Conservation (phyloP, 2,113 vertebrate genomes). For the Oreamnos americanus region DNA sequence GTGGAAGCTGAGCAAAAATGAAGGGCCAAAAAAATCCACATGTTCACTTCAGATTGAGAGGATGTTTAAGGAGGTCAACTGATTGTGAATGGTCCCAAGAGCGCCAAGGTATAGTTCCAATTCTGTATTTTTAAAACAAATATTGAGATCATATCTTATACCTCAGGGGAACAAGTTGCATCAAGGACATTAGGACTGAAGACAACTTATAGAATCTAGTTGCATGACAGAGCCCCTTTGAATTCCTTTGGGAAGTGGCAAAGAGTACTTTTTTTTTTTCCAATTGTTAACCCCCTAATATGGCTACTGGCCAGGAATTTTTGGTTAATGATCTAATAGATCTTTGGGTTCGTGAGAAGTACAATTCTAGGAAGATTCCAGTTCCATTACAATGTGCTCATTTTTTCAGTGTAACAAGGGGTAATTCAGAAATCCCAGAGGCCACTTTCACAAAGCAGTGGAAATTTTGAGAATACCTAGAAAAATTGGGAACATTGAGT, state of each 20-base stretch:
- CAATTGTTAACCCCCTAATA: not conserved
- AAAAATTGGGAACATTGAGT: not conserved
- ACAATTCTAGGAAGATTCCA: not conserved
- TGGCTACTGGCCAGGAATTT: not conserved
- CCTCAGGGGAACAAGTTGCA: not conserved
- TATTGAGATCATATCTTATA: not conserved
- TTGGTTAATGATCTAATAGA: slow-evolving; percentile 9
- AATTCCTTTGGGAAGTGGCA: not conserved
- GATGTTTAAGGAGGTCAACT: not conserved
- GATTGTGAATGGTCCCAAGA: not conserved
- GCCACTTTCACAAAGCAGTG: slow-evolving; percentile 6
- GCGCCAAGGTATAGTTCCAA: not conserved
- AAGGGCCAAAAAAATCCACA: not conserved
- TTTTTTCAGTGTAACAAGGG: not conserved
- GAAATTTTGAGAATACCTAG: slow-evolving; percentile 18
- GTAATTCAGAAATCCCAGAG: not conserved
- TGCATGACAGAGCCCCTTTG: not conserved
- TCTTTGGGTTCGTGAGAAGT: not conserved
- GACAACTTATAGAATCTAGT: not conserved
- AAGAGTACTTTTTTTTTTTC: not conserved
- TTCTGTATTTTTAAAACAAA: not conserved
- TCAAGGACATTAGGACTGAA: not conserved
- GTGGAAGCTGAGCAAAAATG: not conserved
- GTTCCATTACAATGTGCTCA: not conserved
- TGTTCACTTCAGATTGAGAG: not conserved